A percentile compares a stretch with the other conserved stretches of the same genome.
phyloP scores from a whole-genome alignment of 2,888 invertebrate species.

The Caenorhabditis wallacei region DNA sequence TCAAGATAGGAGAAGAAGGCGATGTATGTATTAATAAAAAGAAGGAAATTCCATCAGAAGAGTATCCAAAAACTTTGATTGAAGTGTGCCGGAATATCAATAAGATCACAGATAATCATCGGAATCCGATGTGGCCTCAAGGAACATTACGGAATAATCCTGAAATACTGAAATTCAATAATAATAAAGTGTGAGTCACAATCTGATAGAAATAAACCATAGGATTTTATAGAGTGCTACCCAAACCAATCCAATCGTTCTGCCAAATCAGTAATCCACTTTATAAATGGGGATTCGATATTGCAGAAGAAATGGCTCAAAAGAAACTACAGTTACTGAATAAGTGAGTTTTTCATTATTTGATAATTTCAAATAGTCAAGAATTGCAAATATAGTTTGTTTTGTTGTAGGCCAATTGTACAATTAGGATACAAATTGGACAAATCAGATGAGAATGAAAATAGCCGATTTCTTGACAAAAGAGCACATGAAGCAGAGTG shows the following conservation, averaged over 20 bases:
- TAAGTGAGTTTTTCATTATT: no score
- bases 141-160: neutral
- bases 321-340: no score
- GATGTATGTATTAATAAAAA: neutral
- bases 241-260: no score
- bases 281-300: neutral
- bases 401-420: no score
- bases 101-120: neutral
- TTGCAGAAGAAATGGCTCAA: no score
- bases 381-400: no score
- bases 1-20: neutral
- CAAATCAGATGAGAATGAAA: no score
- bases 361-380: no score
- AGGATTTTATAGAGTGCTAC: no score
- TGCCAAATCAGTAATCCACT: neutral
- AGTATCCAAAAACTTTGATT: neutral
- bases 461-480: no score
- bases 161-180: neutral
- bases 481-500: no score
- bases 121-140: neutral
- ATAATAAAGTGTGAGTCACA: neutral
- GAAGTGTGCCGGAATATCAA: neutral
- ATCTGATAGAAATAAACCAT: neutral
- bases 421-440: no score
- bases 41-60: neutral